Evolutionary conservation across 2,888 invertebrate genomes (phyloP).

Genomic region (Byasa hedistus): DNA sequence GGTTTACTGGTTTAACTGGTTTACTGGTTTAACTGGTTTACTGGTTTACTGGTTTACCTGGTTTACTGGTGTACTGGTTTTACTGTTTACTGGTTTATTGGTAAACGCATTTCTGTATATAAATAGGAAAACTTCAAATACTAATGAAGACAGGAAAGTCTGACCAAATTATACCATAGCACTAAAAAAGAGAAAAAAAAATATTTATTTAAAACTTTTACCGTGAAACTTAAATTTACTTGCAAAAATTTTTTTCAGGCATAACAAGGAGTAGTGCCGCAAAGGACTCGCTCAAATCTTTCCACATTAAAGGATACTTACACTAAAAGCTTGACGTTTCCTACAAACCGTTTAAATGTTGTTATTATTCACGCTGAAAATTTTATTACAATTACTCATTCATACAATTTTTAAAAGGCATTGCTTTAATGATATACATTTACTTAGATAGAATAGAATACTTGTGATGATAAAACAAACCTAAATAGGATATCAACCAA

Average conservation of each 20-base stretch:
- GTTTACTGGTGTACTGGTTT: too few species aligned
- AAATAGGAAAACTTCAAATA: too few species aligned
- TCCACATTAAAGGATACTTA: slow-evolving; percentile 57
- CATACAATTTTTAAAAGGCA: background rate
- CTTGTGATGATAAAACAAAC: too few species aligned
- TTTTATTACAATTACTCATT: background rate
- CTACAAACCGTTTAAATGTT: slow-evolving; percentile 9
- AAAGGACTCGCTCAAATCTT: slow-evolving; percentile 54
- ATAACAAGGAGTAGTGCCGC: slow-evolving; percentile 36
- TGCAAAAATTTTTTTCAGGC: background rate
- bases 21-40: too few species aligned
- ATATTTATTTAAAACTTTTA: background rate
- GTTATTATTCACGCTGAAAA: slow-evolving; percentile 5
- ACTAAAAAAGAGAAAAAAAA: too few species aligned
- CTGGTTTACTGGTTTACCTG: too few species aligned
- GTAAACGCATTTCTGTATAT: too few species aligned
- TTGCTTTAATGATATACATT: background rate
- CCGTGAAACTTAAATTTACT: background rate
- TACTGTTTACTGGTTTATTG: too few species aligned
- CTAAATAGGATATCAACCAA: too few species aligned
- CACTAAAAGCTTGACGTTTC: slow-evolving; percentile 10
- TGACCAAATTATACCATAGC: too few species aligned
- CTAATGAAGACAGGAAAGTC: too few species aligned
- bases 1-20: too few species aligned
- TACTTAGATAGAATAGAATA: background rate